Evolutionary conservation across 2,888 invertebrate species (phyloP).

Genomic region (Pyrocoelia pectoralis): DNA sequence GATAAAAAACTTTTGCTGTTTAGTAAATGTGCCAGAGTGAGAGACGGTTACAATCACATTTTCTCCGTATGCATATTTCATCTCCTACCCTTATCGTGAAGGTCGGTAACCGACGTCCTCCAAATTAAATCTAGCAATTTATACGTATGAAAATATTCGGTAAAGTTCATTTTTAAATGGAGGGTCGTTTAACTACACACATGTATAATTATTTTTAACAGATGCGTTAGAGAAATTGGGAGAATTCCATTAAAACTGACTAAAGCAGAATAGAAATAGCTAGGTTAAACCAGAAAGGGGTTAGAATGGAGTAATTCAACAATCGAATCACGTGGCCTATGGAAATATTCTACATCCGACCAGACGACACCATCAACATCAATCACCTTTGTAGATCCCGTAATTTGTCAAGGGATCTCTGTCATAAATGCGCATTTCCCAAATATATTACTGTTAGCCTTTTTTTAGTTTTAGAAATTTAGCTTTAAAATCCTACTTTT

Average conservation of each 20-base stretch:
- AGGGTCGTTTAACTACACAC: no score
- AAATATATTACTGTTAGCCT: conserved; percentile 45
- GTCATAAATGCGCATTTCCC: conserved; percentile 42
- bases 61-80: no score
- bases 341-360: conserved; percentile 47
- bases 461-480: conserved; percentile 7
- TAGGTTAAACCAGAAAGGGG: conserved; percentile 24
- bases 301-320: conserved; percentile 34
- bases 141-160: no score
- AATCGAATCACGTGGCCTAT: conserved; percentile 47
- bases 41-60: no score
- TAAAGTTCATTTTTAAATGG: not conserved
- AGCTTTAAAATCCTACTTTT: not conserved
- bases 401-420: conserved; percentile 49
- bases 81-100: no score
- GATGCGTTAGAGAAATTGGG: conserved; percentile 26
- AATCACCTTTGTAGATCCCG: conserved; percentile 47
- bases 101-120: no score
- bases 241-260: conserved; percentile 30
- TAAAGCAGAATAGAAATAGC: conserved; percentile 21
- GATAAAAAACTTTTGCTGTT: no score
- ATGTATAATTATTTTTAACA: not conserved
- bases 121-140: no score
- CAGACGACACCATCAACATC: conserved; percentile 45
- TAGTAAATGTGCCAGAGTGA: no score